Base-by-base conservation (phyloP, 2,113 vertebrate genomes). In the Noturus placidus region DNA sequence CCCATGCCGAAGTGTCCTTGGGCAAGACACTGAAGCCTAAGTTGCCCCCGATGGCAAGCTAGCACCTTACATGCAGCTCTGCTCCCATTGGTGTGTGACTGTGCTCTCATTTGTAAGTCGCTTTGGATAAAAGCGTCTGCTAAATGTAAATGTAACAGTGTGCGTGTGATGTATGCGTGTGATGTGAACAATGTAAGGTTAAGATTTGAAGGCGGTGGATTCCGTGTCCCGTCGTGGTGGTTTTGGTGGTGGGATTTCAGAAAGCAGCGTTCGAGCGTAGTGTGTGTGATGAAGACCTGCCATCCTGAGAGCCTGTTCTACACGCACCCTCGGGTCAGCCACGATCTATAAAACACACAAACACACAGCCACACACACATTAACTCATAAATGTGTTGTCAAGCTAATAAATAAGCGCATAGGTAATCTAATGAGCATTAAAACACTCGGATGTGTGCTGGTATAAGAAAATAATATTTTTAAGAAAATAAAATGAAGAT, bases 311-410 rank as follows among this genome's bases (percentile, higher is more conserved):
- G 97, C 97, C 65, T 96, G 93, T 89, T 99, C 97, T 0, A 97
- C 92, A 78, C 96, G 96, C 72, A 99, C 91, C 89, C 98, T 95
- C 13, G 95, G 96, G 89, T 99, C 98, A 89, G 97, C 95, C 90
- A 96, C 92, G 84, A 99, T 96, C 98, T 99, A 95, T 86, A 90
- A 89, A 89, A 92, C 52, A 92, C 70, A 89, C 17, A 38, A n/a
- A n/a, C n/a, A n/a, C n/a, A n/a, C n/a, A n/a, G 8, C 78, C 4
- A 83, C 50, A 79, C 77, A 79, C 50, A 89, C 90, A n/a, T 27
- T 33, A 4, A 50, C n/a, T 22, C 19, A 42, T 33, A 19, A 63
- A 46, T 35, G 42, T 46, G 42, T 30, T 84, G 46, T 15, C 25
- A 15, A 22, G 17, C 70, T 52, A n/a, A 77, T 77, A 38, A 50